Base-by-base conservation (phyloP, 35 echinoderm and acorn worm genomes). In the Heliocidaris erythrogramma region DNA sequence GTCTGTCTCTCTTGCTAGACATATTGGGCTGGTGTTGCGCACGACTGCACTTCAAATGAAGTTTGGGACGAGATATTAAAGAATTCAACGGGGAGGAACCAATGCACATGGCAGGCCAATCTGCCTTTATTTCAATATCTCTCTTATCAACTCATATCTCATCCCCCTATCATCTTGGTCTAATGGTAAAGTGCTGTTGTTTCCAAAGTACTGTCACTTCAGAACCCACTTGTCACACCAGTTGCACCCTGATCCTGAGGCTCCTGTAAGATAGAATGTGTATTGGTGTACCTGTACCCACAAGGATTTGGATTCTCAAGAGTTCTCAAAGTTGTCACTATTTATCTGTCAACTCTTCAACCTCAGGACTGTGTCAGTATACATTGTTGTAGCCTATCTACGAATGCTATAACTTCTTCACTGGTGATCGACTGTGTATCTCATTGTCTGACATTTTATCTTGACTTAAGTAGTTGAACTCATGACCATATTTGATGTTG, bases 41-140 rank as follows among this genome's bases (percentile, higher is more conserved):
- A 48, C 32, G 47, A 30, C 31, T 92, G 91, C 47, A 92, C 91
- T 59, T 92, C 91, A 52, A 92, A 92, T 92, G 91, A 92, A 92
- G 91, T 52, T 59, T 92, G 49, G 31, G 29, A 92, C 13, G 49
- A 59, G 91, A 92, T 92, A 92, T 92, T 92, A 92, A 92, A 59
- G 91, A 59, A 59, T 92, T 48, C 91, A 92, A 48, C 50, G 47
- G 48, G 48, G 49, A 59, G 91, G 91, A 92, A 92, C 91, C 91
- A 92, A 92, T 59, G 91, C 91, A 92, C 91, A 92, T 92, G 91
- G 12, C 91, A 92, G 47, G 17, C 91, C 50, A 89, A 42, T 48
- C 65, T 78, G 65, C 65, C 17, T 78, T 18, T 78, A 78, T 78
- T 78, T 78, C 65, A 78, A 78, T 78, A 78, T 21, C 8, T 78